A percentile compares a stretch with the other conserved stretches of the same genome.
Evolutionary conservation across 2,113 vertebrate species (phyloP).

Genomic region (Tretioscincus oriximinensis): DNA sequence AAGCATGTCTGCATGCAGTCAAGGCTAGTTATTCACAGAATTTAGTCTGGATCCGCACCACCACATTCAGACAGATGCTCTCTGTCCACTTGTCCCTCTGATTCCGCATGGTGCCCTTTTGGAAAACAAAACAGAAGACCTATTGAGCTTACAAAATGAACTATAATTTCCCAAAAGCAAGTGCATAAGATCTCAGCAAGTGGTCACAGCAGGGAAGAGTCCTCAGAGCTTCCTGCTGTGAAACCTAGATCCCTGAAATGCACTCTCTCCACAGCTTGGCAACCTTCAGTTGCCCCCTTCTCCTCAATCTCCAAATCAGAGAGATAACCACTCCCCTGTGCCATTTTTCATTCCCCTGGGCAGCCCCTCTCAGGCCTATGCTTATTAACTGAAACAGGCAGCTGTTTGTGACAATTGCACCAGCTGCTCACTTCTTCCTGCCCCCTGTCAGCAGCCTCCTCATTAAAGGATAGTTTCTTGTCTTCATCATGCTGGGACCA

Average conservation of each 20-base stretch:
- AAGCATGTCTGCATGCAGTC: neutral
- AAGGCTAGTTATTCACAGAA: neutral
- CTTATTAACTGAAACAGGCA: slow-evolving; percentile 35
- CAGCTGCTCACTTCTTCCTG: slow-evolving; percentile 22
- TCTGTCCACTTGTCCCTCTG: neutral
- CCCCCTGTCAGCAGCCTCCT: slow-evolving; percentile 20
- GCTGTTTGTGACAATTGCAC: slow-evolving; percentile 30
- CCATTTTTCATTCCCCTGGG: slow-evolving; percentile 11
- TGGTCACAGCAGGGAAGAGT: neutral
- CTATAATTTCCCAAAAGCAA: neutral
- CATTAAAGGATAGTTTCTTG: slow-evolving; percentile 22
- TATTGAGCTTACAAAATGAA: slow-evolving; percentile 8
- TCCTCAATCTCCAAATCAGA: neutral
- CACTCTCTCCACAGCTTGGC: neutral
- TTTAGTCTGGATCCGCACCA: neutral
- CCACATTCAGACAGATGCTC: neutral
- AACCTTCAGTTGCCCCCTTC: neutral
- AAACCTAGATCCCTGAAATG: neutral
- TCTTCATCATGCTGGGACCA: neutral
- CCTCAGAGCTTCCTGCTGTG: neutral
- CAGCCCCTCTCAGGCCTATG: slow-evolving; percentile 6
- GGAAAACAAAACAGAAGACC: neutral
- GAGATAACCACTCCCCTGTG: neutral
- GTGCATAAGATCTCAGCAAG: neutral
- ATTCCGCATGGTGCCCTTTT: slow-evolving; percentile 3